phyloP scores from a whole-genome alignment of 2,888 invertebrate genomes.

The Limnephilus auricula region DNA sequence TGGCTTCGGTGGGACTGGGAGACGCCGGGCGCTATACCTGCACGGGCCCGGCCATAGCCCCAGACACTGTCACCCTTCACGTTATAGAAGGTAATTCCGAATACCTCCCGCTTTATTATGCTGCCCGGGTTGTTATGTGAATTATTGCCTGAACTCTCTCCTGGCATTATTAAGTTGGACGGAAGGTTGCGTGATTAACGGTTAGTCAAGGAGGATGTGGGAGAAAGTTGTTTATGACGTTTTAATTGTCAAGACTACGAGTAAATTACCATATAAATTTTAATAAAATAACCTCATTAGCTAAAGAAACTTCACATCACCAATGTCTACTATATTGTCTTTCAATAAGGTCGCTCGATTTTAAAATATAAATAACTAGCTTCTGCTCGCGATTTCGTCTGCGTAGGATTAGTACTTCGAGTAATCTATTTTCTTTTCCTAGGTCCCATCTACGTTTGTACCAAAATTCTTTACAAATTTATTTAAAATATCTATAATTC shows the following conservation, averaged over 20 bases:
- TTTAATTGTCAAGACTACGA: slow-evolving; percentile 25
- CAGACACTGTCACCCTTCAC: slow-evolving; percentile 75
- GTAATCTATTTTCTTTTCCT: too few species aligned
- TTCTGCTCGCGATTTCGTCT: too few species aligned
- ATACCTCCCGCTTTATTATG: slow-evolving; percentile 55
- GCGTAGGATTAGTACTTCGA: too few species aligned
- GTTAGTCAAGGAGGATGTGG: slow-evolving; percentile 19
- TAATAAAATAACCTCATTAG: neutral
- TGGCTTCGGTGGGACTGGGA: slow-evolving; percentile 77
- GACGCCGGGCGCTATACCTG: slow-evolving; percentile 80
- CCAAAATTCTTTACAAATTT: too few species aligned
- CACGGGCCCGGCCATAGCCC: slow-evolving; percentile 75
- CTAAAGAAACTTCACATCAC: neutral
- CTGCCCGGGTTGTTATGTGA: slow-evolving; percentile 53
- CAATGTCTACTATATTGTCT: too few species aligned
- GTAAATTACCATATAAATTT: neutral
- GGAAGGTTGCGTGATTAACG: slow-evolving; percentile 46
- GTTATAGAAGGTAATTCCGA: slow-evolving; percentile 76
- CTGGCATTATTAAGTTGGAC: slow-evolving; percentile 51
- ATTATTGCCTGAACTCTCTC: slow-evolving; percentile 43
- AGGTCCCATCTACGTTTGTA: too few species aligned
- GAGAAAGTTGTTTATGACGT: slow-evolving; percentile 24
- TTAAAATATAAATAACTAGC: too few species aligned
- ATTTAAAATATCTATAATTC: too few species aligned
- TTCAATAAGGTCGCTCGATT: too few species aligned